Conservation (phyloP, 2,888 invertebrate species). For the Malacosoma neustria region DNA sequence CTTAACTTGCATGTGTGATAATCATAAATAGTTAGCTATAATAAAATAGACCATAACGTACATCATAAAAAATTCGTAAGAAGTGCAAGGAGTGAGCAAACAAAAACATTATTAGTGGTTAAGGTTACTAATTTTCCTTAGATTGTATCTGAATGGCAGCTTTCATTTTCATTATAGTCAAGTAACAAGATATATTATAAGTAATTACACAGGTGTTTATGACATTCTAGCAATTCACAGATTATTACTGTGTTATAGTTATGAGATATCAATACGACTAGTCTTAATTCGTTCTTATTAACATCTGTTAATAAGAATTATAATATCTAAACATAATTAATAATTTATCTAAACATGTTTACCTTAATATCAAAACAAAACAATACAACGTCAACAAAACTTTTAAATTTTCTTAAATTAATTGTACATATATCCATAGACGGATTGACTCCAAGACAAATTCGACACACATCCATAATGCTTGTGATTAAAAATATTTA, state of each 20-base stretch:
- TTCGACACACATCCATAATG: slow-evolving; percentile 33
- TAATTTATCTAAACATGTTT: slow-evolving; percentile 15
- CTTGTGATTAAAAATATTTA: slow-evolving; percentile 4
- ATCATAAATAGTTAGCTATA: too few species aligned
- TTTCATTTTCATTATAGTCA: too few species aligned
- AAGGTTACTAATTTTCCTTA: too few species aligned
- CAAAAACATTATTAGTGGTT: too few species aligned
- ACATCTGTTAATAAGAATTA: background rate
- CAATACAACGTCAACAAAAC: slow-evolving; percentile 30
- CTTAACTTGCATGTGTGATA: too few species aligned
- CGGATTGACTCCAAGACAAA: slow-evolving; percentile 30
- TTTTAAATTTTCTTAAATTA: slow-evolving; percentile 18
- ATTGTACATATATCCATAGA: slow-evolving; percentile 32
- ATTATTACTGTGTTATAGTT: background rate
- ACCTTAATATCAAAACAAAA: slow-evolving; percentile 52
- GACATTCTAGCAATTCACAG: background rate
- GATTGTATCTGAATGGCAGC: too few species aligned
- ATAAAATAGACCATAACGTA: too few species aligned
- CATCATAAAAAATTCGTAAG: too few species aligned
- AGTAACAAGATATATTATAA: too few species aligned
- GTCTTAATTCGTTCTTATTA: background rate
- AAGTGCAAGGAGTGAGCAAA: too few species aligned
- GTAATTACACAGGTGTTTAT: too few species aligned
- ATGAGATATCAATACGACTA: background rate
- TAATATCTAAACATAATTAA: too few species aligned